Evolutionary conservation across 2,888 invertebrate genomes (phyloP), one percentile per base, ranked within the genome.

Genomic region (Drosophila diplacantha): DNA sequence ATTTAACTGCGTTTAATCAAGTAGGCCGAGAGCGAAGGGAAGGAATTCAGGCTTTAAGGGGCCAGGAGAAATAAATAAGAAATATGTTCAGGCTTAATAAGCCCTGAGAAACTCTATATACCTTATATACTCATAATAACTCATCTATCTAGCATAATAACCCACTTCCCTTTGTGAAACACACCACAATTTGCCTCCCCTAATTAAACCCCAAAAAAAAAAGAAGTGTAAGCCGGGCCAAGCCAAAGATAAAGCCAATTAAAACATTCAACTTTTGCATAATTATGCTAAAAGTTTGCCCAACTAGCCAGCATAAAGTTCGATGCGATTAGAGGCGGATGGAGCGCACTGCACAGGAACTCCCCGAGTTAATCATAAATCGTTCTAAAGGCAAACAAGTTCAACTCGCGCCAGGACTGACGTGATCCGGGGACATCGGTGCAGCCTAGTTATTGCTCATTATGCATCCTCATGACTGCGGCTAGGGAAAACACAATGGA

Each of bases 401-500:
- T 37, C 31, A 46, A 59, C 44, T 37, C 46, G n/a, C n/a, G 5
- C 9, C 18, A 24, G 62, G 46, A 31, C 18, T 32, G 46, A 59
- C 58, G 62, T 61, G 58, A 35, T 37, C 37, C 37, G 46, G 37
- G 58, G 58, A 46, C 62, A 58, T 44, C 14, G 35, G 37, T 29
- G 35, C 29, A 55, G 55, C 60, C 41, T 62, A 38, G 58, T 46
- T 59, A 61, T 61, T 61, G 66, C 54, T 61, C 60, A 61, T 61
- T 61, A 61, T 61, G 66, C 61, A 61, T 53, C 54, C 66, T 37
- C 61, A 41, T 43, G 51, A 43, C 76, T 69, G 83, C 58, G 58
- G 62, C 58, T 60, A 65, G 60, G 65, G 53, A 52, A 64, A 39
- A 61, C 53, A 65, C 38, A 61, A 59, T 59, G 29, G 11, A 41